Conservation (phyloP, 2,888 invertebrate species). For the Noctua janthe region DNA sequence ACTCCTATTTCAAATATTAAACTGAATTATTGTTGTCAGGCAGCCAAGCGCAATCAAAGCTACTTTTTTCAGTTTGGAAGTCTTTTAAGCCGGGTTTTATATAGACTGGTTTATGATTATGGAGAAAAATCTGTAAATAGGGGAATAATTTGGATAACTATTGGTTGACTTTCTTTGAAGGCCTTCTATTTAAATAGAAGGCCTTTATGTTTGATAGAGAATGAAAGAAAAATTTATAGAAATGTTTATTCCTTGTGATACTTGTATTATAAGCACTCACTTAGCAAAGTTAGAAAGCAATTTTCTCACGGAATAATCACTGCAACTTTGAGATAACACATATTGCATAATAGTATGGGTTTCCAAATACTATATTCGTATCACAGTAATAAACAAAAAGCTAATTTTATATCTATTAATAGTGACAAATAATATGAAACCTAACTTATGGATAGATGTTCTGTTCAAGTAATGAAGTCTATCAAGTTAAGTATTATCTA, state of each 20-base stretch:
- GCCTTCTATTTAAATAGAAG: too few species aligned
- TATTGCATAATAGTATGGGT: neutral
- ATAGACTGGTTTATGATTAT: neutral
- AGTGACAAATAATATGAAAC: too few species aligned
- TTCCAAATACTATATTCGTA: too few species aligned
- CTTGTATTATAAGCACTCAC: neutral
- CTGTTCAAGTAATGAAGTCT: neutral
- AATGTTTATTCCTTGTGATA: neutral
- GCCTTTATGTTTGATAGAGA: neutral
- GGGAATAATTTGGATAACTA: neutral
- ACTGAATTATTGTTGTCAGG: too few species aligned
- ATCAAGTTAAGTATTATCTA: too few species aligned
- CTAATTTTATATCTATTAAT: too few species aligned
- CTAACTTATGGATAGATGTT: neutral
- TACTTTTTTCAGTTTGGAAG: too few species aligned
- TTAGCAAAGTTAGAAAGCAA: too few species aligned
- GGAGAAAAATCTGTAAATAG: neutral
- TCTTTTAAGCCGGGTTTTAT: neutral
- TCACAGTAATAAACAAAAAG: too few species aligned
- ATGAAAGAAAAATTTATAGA: too few species aligned
- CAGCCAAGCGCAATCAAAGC: too few species aligned
- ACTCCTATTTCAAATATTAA: too few species aligned
- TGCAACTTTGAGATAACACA: neutral
- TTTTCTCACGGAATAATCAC: neutral
- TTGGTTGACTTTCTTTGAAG: neutral